Evolutionary conservation across 1,140 invertebrate species (phyloP), one percentile per base, ranked within the genome.

Genomic region (Bursaphelenchus mucronatus): DNA sequence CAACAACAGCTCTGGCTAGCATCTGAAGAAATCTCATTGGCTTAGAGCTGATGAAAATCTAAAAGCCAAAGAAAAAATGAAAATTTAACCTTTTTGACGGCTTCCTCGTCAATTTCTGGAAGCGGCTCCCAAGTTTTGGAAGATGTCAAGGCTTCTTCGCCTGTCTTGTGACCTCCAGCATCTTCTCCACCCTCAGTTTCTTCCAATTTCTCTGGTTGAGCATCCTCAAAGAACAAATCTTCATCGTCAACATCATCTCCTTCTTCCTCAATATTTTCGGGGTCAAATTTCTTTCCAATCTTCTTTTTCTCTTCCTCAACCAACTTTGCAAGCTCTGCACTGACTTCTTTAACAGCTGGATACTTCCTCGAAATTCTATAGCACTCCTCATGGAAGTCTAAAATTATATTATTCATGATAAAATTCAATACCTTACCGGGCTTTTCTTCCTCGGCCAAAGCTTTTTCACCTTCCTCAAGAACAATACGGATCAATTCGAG

Each of bases 391-490:
- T 52, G 21, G 19, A 45, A 61, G 7, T 13, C 6, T 3, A 62
- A 62, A 62, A 19, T n/a, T 52, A 43, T 41, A 44, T 15, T 19
- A 61, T 44, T 57, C 15, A 30, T 62, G 11, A 47, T 5, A 63
- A 19, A 63, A 5, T 30, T 30, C 5, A 8, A 58, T 45, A 15
- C 30, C 53, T 53, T 51, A 21, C 40, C 55, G 43, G 53, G 53
- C 50, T 64, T 43, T 45, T 4, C 13, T 8, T 45, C 45, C 15
- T 64, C 62, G 13, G 41, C 41, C 0, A 64, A 13, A 13, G 30
- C 43, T 19, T 64, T 64, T 30, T 55, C 30, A 17, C 51, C 62
- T 53, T 55, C n/a, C 19, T 64, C 62, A 46, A 55, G 56, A n/a
- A 64, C 62, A 44, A 64, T 51, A 19, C 13, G 41, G 45, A 39